A percentile compares a stretch with the other conserved stretches of the same genome.
These are phyloP conservation scores for Cariama cristata DNA, from an alignment of 2,113 vertebrate species.

Conservation along the genomic window DNA sequence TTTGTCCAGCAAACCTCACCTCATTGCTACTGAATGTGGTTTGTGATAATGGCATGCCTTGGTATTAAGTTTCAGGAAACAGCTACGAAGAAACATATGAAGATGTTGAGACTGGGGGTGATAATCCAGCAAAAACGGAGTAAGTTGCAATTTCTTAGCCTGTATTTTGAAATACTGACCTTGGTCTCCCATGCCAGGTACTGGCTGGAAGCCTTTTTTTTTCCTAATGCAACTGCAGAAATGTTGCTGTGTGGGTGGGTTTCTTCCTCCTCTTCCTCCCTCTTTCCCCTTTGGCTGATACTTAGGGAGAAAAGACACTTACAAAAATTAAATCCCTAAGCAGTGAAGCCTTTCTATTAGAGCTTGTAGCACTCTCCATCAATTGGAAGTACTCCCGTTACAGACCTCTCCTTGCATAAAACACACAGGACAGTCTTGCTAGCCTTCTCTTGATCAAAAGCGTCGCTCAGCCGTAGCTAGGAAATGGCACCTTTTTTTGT, in stretches of 20 bases:
- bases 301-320: neutral
- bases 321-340: neutral
- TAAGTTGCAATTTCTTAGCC: conserved; percentile 54
- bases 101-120: conserved; percentile 72
- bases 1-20: conserved; percentile 26
- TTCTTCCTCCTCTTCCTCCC: neutral
- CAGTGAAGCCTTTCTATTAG: neutral
- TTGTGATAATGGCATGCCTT: neutral
- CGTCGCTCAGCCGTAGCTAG: neutral
- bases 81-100: conserved; percentile 84
- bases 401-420: neutral
- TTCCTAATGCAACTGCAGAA: neutral
- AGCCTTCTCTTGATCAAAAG: neutral
- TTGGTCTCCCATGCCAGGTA: neutral
- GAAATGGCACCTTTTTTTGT: neutral
- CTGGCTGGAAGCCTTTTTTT: neutral
- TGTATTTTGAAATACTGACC: neutral
- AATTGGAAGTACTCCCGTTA: neutral
- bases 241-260: neutral
- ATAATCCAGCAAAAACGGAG: conserved; percentile 42
- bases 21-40: neutral
- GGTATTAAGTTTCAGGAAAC: conserved; percentile 81
- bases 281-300: neutral
- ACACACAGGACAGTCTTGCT: neutral
- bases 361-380: neutral